Conservation (phyloP, 1,140 invertebrate genomes). For the Heliothis subflexa region DNA sequence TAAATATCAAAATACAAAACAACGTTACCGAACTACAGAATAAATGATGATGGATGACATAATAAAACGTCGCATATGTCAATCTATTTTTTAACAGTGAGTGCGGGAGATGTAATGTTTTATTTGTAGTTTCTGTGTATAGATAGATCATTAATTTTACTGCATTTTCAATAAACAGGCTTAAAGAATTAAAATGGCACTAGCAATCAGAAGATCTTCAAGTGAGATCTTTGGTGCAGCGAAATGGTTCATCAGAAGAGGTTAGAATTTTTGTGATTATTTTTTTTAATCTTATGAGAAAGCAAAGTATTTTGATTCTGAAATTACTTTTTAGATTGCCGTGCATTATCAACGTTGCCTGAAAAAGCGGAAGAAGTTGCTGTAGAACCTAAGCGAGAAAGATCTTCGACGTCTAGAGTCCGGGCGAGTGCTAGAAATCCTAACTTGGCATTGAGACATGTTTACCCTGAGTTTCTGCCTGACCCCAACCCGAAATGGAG, state of each 20-base stretch:
- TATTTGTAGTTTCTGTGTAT: constrained; percentile 12
- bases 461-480: constrained; percentile 98
- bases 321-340: constrained; percentile 63
- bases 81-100: background rate
- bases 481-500: constrained; percentile 92
- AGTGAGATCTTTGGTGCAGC: constrained; percentile 61
- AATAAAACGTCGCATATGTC: background rate
- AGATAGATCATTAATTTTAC: constrained; percentile 9
- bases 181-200: constrained; percentile 60
- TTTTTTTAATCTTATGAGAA: background rate
- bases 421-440: constrained; percentile 60
- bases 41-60: background rate
- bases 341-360: constrained; percentile 67
- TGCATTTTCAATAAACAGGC: background rate
- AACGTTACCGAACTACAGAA: background rate
- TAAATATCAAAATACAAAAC: background rate
- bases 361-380: constrained; percentile 63
- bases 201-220: constrained; percentile 65
- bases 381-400: constrained; percentile 32
- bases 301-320: background rate
- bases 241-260: constrained; percentile 77
- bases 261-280: constrained; percentile 58
- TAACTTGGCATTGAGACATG: constrained; percentile 88
- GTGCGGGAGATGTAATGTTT: constrained; percentile 5
- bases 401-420: constrained; percentile 41